These are phyloP conservation scores for Drosophila prosaltans DNA, from an alignment of 1,140 invertebrate genomes.

Conservation along the genomic window DNA sequence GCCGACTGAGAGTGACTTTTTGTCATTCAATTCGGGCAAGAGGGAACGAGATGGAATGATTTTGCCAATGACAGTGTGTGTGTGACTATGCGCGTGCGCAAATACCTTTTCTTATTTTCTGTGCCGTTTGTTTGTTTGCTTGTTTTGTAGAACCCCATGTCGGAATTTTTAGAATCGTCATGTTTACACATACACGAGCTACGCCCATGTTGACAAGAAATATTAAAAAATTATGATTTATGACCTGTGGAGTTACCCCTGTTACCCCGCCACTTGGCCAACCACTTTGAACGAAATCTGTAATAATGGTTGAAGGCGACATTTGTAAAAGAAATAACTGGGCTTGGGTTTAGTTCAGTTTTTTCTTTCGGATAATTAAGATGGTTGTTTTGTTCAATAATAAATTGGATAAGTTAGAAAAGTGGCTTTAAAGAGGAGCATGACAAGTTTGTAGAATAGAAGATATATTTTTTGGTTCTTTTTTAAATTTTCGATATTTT, in stretches of 20 bases:
- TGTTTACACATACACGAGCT: conserved; percentile 75
- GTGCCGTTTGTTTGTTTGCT: conserved; percentile 22
- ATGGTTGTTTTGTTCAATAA: conserved; percentile 29
- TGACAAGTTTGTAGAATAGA: background rate
- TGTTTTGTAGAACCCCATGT: conserved; percentile 39
- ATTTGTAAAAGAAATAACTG: conserved; percentile 62
- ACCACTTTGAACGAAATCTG: conserved; percentile 58
- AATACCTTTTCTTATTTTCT: conserved; percentile 69
- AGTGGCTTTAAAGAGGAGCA: background rate
- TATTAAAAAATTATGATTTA: conserved; percentile 82
- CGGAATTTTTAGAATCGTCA: conserved; percentile 52
- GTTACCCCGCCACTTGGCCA: conserved; percentile 12
- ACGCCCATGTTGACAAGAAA: conserved; percentile 82
- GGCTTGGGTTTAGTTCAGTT: conserved; percentile 41
- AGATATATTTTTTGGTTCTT: background rate
- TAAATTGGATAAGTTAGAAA: conserved; percentile 1
- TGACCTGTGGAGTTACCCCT: conserved; percentile 29
- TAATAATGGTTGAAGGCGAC: conserved; percentile 59
- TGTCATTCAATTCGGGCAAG: conserved; percentile 9
- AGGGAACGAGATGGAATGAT: conserved; percentile 12
- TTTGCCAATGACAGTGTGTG: conserved; percentile 53
- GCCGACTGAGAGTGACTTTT: conserved; percentile 29
- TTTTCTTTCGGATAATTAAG: conserved; percentile 61
- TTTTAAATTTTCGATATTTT: background rate
- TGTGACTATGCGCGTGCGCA: conserved; percentile 79